These are phyloP conservation scores for Pararge aegeria DNA, from an alignment of 1,140 invertebrate genomes.

Conservation along the genomic window DNA sequence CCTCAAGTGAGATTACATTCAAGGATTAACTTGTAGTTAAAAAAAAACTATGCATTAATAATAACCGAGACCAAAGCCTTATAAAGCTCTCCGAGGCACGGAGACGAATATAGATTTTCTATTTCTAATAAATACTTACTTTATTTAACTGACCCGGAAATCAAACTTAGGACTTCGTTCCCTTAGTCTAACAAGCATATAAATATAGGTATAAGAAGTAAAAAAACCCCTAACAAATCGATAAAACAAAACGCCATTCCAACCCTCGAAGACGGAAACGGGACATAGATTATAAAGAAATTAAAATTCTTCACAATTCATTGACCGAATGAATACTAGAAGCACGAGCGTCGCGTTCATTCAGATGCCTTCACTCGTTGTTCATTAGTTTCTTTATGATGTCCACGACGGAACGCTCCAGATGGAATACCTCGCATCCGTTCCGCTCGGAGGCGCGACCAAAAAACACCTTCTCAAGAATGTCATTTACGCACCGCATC, in stretches of 20 bases:
- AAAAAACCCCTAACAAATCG: not conserved
- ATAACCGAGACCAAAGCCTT: too few relatives aligned
- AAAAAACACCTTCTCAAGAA: slow-evolving; percentile 66
- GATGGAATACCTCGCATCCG: slow-evolving; percentile 64
- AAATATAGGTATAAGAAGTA: too few relatives aligned
- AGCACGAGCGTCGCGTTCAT: slow-evolving; percentile 22
- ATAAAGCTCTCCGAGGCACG: too few relatives aligned
- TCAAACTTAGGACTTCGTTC: too few relatives aligned
- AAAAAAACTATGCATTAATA: too few relatives aligned
- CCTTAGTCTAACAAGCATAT: too few relatives aligned
- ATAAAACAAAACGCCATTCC: not conserved
- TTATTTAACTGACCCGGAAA: too few relatives aligned
- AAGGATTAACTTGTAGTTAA: too few relatives aligned
- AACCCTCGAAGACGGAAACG: slow-evolving; percentile 14
- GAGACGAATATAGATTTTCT: too few relatives aligned
- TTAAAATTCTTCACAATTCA: slow-evolving; percentile 32
- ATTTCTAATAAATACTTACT: too few relatives aligned
- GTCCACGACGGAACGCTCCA: slow-evolving; percentile 35
- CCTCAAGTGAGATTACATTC: too few relatives aligned
- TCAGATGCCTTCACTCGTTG: slow-evolving; percentile 36
- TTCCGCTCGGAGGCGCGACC: slow-evolving; percentile 53
- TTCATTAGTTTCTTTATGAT: slow-evolving; percentile 50
- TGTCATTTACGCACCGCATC: slow-evolving; percentile 62
- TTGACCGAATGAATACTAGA: slow-evolving; percentile 36
- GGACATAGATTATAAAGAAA: slow-evolving; percentile 26